These are phyloP conservation scores for Syrmaticus mikado DNA, from an alignment of 2,113 vertebrate genomes.

Conservation along the genomic window DNA sequence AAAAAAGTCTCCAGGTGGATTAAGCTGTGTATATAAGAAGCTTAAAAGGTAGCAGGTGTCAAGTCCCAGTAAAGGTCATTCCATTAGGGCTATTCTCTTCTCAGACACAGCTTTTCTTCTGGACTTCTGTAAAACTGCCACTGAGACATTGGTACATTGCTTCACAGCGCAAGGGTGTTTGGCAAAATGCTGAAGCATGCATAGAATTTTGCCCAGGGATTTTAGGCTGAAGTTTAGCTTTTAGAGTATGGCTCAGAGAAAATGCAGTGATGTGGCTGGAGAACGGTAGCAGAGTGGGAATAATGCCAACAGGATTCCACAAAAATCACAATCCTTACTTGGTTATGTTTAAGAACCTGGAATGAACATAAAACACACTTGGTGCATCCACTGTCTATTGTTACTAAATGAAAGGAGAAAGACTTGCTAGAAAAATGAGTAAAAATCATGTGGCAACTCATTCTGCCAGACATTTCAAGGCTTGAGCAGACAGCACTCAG, in stretches of 20 bases:
- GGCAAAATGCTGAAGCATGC: conserved; percentile 42
- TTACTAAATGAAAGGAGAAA: conserved; percentile 50
- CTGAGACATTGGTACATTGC: neutral
- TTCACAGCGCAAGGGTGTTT: conserved; percentile 18
- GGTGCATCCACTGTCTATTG: conserved; percentile 27
- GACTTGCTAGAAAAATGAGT: conserved; percentile 26
- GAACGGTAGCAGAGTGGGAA: neutral
- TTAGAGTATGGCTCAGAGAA: conserved; percentile 1
- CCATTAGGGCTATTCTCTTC: conserved; percentile 72
- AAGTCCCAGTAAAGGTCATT: conserved; percentile 77
- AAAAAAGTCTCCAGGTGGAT: conserved; percentile 79
- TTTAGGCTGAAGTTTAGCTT: conserved; percentile 18
- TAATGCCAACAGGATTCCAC: neutral
- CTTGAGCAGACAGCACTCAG: conserved; percentile 46
- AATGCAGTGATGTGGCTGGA: neutral
- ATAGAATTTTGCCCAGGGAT: conserved; percentile 1
- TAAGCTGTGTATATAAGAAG: conserved; percentile 76
- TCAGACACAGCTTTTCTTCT: conserved; percentile 65
- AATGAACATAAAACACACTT: neutral
- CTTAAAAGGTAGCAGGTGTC: conserved; percentile 77
- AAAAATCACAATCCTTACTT: neutral
- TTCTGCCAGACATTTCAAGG: conserved; percentile 24
- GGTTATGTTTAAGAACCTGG: neutral
- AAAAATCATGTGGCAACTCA: conserved; percentile 17
- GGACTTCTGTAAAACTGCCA: conserved; percentile 48